Percentiles rank a stretch among this genome's conserved stretches.
Evolutionary conservation across 2,113 vertebrate genomes (phyloP).

Genomic region (Bolborhynchus lineola): DNA sequence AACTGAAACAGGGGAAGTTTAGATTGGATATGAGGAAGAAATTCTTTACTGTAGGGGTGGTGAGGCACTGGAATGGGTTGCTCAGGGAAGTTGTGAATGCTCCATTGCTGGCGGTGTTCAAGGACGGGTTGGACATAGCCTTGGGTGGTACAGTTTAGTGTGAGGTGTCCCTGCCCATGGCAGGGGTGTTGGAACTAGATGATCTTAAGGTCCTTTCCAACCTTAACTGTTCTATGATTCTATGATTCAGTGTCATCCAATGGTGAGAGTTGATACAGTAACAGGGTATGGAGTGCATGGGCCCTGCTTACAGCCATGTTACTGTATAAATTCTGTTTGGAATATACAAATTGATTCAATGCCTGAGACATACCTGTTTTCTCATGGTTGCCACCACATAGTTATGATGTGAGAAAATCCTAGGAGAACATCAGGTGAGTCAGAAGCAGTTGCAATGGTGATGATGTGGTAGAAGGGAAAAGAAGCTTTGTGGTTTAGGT

Average conservation of each 20-base stretch:
- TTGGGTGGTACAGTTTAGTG: too few relatives aligned
- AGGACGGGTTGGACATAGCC: too few relatives aligned
- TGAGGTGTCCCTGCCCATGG: too few relatives aligned
- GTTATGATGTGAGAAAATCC: not conserved
- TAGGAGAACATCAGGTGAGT: not conserved
- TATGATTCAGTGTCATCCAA: not conserved
- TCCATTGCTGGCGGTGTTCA: too few relatives aligned
- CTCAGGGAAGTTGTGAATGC: too few relatives aligned
- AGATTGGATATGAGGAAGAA: too few relatives aligned
- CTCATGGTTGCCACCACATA: not conserved
- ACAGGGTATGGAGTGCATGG: not conserved
- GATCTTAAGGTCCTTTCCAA: too few relatives aligned
- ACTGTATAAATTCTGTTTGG: not conserved
- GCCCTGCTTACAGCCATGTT: not conserved
- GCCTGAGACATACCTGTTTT: not conserved
- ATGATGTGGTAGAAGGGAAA: not conserved
- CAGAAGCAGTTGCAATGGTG: not conserved
- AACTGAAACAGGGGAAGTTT: too few relatives aligned
- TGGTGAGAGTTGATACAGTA: accelerated
- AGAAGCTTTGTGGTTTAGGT: not conserved
- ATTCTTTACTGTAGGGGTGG: too few relatives aligned
- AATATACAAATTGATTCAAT: not conserved
- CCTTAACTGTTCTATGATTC: too few relatives aligned
- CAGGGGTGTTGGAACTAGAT: too few relatives aligned
- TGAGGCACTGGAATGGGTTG: too few relatives aligned